Percentiles rank a stretch among this genome's conserved stretches.
phyloP scores from a whole-genome alignment of 2,113 vertebrate genomes.

The Polypterus bichir region DNA sequence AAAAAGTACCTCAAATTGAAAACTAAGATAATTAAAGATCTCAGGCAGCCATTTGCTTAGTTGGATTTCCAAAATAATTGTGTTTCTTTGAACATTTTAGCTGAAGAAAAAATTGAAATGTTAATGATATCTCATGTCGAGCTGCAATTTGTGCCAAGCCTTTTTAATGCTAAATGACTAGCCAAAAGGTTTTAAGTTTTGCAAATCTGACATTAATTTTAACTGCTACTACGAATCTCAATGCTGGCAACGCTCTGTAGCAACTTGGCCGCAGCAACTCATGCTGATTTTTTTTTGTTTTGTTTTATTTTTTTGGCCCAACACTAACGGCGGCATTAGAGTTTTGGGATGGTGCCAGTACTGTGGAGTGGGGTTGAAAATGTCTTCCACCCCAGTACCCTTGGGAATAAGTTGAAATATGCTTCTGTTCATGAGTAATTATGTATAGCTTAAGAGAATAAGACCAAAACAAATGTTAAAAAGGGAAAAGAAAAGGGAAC shows the following conservation, averaged over 20 bases:
- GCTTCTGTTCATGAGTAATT: slow-evolving; percentile 8
- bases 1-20: too few relatives aligned
- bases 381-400: slow-evolving; percentile 13
- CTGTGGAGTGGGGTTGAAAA: slow-evolving; percentile 13
- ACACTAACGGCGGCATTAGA: slow-evolving; percentile 13
- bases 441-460: neutral
- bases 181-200: neutral
- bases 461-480: too few relatives aligned
- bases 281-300: neutral
- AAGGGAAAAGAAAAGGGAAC: too few relatives aligned
- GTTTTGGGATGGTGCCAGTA: slow-evolving; percentile 15
- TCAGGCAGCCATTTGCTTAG: too few relatives aligned
- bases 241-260: slow-evolving; percentile 2
- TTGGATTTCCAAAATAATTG: too few relatives aligned
- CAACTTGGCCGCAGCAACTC: slow-evolving; percentile 16
- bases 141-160: too few relatives aligned
- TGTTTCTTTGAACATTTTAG: too few relatives aligned
- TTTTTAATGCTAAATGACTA: too few relatives aligned
- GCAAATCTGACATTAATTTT: slow-evolving; percentile 1
- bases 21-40: too few relatives aligned
- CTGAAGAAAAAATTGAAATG: too few relatives aligned
- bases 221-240: neutral
- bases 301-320: slow-evolving; percentile 17
- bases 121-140: too few relatives aligned
- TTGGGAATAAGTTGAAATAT: slow-evolving; percentile 13